Percentiles rank a stretch among this genome's conserved stretches.
Evolutionary conservation across 1,140 invertebrate genomes (phyloP).

Genomic region (Trichonephila clavata): DNA sequence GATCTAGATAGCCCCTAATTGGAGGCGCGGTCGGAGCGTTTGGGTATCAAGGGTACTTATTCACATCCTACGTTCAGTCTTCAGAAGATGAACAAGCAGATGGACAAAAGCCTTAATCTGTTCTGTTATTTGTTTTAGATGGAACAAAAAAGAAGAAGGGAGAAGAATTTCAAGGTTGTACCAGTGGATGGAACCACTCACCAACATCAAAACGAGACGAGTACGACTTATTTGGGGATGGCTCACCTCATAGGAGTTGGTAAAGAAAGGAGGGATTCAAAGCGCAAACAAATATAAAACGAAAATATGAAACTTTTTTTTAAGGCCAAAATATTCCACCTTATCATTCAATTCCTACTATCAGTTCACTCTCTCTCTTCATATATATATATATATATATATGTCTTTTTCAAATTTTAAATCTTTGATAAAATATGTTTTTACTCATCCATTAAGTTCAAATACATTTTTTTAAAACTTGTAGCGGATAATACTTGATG

Average conservation of each 20-base stretch:
- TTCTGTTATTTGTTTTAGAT: background rate
- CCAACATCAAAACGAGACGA: background rate
- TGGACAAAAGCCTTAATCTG: conserved; percentile 12
- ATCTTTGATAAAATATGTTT: too few species aligned
- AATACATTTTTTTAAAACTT: too few species aligned
- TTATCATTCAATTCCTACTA: too few species aligned
- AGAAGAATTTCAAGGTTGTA: conserved; percentile 5
- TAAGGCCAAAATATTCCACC: too few species aligned
- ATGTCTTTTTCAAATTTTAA: too few species aligned
- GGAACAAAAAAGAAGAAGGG: background rate
- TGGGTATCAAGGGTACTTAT: conserved; percentile 45
- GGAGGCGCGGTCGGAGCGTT: conserved; percentile 36
- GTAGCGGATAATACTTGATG: too few species aligned
- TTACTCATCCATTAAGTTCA: too few species aligned
- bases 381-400: too few species aligned
- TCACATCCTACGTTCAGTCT: conserved; percentile 36
- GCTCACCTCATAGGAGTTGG: background rate
- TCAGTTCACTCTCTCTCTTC: too few species aligned
- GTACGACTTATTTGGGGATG: background rate
- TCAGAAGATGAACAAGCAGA: background rate
- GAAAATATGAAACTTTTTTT: background rate
- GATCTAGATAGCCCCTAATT: conserved; percentile 66
- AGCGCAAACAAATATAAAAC: background rate
- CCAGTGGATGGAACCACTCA: background rate
- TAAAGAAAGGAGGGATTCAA: background rate